phyloP scores from a whole-genome alignment of 2,888 invertebrate species.

The Tortricodes alternella region DNA sequence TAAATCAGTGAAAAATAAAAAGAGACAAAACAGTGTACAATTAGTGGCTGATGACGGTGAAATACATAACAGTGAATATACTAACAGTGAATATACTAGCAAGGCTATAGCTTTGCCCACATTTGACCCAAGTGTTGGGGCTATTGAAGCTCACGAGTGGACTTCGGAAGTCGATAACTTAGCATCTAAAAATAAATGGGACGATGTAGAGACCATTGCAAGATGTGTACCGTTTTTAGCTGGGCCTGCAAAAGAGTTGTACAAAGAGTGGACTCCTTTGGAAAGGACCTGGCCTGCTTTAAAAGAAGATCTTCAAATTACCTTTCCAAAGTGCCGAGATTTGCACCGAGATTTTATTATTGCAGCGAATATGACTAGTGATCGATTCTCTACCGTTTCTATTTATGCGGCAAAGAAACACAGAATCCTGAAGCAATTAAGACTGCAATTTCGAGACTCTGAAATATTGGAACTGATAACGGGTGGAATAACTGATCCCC shows the following conservation, averaged over 20 bases:
- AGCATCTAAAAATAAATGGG: not conserved
- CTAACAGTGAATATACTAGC: too few relatives aligned
- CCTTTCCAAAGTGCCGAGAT: not conserved
- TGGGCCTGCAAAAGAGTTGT: not conserved
- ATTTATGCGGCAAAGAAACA: not conserved
- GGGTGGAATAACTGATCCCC: not conserved
- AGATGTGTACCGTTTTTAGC: slow-evolving; percentile 2
- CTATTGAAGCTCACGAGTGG: not conserved
- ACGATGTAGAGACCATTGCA: not conserved
- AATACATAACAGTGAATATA: too few relatives aligned
- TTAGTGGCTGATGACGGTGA: too few relatives aligned
- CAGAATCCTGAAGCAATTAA: not conserved
- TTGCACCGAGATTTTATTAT: not conserved
- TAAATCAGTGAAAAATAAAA: too few relatives aligned
- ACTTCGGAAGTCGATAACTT: not conserved
- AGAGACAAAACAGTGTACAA: too few relatives aligned
- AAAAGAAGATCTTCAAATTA: not conserved
- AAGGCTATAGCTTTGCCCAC: not conserved
- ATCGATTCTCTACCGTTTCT: not conserved
- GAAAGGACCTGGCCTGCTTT: not conserved
- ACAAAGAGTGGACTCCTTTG: slow-evolving; percentile 1
- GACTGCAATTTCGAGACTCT: not conserved
- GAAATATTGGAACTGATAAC: not conserved
- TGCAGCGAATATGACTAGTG: not conserved
- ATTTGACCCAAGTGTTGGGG: not conserved